phyloP scores from a whole-genome alignment of 1,140 invertebrate genomes.

The Hypsibius dujardini region DNA sequence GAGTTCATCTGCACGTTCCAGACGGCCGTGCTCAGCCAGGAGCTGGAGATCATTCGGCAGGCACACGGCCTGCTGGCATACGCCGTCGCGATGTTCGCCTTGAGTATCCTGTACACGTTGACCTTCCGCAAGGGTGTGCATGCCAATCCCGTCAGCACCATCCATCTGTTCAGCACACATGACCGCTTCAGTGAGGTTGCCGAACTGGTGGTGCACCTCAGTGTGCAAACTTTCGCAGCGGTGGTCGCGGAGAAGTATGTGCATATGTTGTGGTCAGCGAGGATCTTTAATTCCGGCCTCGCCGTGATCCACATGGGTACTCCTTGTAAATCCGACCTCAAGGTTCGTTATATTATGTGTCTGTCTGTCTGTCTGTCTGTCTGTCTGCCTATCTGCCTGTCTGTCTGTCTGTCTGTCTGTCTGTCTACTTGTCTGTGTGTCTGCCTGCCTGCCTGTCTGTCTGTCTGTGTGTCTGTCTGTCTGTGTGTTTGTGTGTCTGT shows the following conservation, averaged over 20 bases:
- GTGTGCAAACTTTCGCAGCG: background rate
- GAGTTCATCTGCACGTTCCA: constrained; percentile 8
- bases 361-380: background rate
- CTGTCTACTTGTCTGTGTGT: too few relatives aligned
- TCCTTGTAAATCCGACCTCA: background rate
- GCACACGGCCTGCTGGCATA: background rate
- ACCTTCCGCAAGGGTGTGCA: background rate
- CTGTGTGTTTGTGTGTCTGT: too few relatives aligned
- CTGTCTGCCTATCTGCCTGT: background rate
- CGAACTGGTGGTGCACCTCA: background rate
- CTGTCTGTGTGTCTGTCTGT: too few relatives aligned
- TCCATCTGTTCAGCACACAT: background rate
- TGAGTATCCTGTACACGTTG: background rate
- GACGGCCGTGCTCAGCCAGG: background rate
- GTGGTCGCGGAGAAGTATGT: background rate
- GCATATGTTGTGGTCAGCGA: background rate
- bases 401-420: background rate
- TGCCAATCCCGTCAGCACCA: constrained; percentile 6
- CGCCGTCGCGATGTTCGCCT: background rate
- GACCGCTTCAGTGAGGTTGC: background rate
- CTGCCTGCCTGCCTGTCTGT: too few relatives aligned
- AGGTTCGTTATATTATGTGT: background rate
- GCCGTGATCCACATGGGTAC: background rate
- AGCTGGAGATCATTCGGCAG: background rate
- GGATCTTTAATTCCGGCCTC: background rate